Base-by-base conservation (phyloP, 37 sponge, comb jelly and placozoan species). In the Cladorhizidae sp. region DNA sequence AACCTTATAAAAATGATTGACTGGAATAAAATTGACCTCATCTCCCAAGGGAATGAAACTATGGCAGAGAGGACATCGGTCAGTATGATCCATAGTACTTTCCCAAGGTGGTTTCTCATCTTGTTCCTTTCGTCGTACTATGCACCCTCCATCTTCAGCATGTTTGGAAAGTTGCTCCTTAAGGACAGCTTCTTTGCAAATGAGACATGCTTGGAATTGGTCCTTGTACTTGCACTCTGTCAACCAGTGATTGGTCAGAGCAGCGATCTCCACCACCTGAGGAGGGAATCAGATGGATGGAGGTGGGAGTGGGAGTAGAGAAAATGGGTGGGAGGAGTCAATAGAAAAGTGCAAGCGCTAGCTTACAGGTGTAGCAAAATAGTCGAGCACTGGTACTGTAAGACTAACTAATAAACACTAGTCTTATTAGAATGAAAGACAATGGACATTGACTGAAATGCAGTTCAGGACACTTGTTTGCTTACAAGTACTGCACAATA, bases 181-280 rank as follows among this genome's bases (percentile, higher is more conserved):
- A 21, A 18, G 50, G 25, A 89, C 35, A 3, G 90, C 90, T 22
- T 79, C 78, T 72, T 76, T 77, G 70, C 94, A 93, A 23, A 57
- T 40, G 23, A 72, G 81, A 80, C 95, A 94, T 62, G 87, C 67
- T 54, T 40, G 29, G 79, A 94, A 91, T 62, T 84, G 76, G 26
- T 45, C 80, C 72, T 91, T 79, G 3, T 58, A 81, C 11, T 59
- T 64, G 56, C 95, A 94, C 71, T 94, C 95, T 0, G 82, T 82
- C 72, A 91, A 72, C 79, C 72, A 80, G 75, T 94, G 95, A 23
- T 68, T 74, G 20, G 77, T 79, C 23, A 87, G 56, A 8, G 55
- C 70, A 29, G 91, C 42, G 18, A 94, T 88, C 87, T 94, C 95
- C 43, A 94, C 83, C 43, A 94, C 91, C 93, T 92, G n/a, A n/a